A percentile compares a stretch with the other conserved stretches of the same genome.
These are phyloP conservation scores for Toxostoma redivivum DNA, from an alignment of 2,113 vertebrate genomes.

Conservation along the genomic window DNA sequence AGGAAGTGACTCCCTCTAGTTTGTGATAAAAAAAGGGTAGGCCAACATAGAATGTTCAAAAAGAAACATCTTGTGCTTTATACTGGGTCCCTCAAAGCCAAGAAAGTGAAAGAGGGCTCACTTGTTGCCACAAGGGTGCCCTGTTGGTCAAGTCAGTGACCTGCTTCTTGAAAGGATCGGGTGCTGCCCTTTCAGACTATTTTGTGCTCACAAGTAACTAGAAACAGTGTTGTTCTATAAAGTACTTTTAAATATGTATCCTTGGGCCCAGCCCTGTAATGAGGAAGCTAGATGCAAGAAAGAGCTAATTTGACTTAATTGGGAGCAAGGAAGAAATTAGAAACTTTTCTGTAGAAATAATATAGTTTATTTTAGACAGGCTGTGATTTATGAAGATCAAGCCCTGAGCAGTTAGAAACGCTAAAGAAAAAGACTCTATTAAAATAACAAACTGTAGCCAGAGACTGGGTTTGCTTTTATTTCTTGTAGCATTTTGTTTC, in stretches of 20 bases:
- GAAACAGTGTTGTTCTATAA: not conserved
- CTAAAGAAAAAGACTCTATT: conserved; percentile 3
- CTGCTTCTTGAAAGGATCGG: not conserved
- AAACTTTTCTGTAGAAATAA: not conserved
- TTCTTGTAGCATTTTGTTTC: conserved; percentile 24
- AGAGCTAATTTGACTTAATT: conserved; percentile 32
- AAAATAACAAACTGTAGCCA: conserved; percentile 23
- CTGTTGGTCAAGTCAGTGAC: not conserved
- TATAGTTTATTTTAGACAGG: not conserved
- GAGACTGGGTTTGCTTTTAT: conserved; percentile 29
- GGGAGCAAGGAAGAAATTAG: not conserved
- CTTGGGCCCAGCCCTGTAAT: not conserved
- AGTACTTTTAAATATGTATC: not conserved
- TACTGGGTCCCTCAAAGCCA: not conserved
- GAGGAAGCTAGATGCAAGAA: not conserved
- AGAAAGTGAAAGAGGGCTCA: not conserved
- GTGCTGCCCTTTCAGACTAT: not conserved
- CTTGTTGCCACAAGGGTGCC: not conserved
- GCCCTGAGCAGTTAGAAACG: not conserved
- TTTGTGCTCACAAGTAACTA: not conserved
- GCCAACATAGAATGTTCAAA: accelerated
- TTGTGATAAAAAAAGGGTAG: not conserved
- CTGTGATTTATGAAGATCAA: conserved; percentile 6
- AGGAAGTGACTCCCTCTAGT: not conserved
- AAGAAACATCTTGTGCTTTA: not conserved